These are phyloP conservation scores for Diceros bicornis DNA, from an alignment of 2,797 vertebrate species.

Conservation along the genomic window DNA sequence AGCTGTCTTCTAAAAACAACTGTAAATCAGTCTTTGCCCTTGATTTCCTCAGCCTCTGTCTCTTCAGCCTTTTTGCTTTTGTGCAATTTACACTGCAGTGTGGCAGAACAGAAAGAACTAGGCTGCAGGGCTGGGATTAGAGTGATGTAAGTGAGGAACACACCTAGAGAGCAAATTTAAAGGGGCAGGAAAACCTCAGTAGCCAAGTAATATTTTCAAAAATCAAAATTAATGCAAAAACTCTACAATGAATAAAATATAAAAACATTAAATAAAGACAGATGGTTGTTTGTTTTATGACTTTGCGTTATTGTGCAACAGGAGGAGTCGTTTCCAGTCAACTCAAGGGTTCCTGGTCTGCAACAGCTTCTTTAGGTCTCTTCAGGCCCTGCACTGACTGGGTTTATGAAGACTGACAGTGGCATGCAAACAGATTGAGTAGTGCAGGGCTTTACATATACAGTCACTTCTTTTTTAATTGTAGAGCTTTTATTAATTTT, in stretches of 20 bases:
- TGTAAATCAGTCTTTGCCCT: background rate
- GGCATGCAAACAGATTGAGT: background rate
- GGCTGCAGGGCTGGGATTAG: background rate
- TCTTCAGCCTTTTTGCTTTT: background rate
- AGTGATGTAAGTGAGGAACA: background rate
- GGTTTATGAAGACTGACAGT: background rate
- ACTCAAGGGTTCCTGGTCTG: no score
- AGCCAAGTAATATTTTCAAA: background rate
- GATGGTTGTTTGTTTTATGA: background rate
- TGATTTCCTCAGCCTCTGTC: background rate
- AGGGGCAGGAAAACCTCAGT: background rate
- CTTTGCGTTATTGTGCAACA: background rate
- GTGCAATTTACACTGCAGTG: background rate
- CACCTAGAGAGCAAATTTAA: background rate
- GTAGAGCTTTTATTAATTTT: background rate
- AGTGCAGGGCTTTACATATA: background rate
- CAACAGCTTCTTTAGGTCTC: background rate
- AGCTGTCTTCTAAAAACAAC: background rate
- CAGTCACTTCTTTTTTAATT: background rate
- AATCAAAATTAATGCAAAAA: background rate
- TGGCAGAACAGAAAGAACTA: background rate
- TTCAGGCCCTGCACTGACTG: background rate
- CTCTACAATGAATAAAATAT: background rate
- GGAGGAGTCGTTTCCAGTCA: background rate
- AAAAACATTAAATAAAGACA: background rate